Percentiles rank a stretch among this genome's conserved stretches.
Conservation (phyloP, 2,797 vertebrate genomes). For the Squalus acanthias region DNA sequence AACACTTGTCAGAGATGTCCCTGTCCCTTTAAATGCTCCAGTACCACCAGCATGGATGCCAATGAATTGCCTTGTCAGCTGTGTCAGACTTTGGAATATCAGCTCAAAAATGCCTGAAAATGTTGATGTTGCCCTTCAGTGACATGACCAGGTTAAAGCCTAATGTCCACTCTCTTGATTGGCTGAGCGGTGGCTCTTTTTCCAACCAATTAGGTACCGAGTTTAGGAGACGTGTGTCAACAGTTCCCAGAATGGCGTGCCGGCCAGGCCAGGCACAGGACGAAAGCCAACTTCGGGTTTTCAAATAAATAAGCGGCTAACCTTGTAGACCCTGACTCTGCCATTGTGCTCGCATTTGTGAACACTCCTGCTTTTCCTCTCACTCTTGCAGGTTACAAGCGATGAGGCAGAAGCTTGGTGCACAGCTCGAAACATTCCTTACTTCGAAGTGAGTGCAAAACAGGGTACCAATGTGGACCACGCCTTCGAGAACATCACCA, state of each 20-base stretch:
- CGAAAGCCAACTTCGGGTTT: background rate
- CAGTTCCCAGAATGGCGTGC: background rate
- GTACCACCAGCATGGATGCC: background rate
- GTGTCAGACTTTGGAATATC: background rate
- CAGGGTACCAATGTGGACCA: constrained; percentile 61
- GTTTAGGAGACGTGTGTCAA: background rate
- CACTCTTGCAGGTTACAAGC: constrained; percentile 52
- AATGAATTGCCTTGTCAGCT: background rate
- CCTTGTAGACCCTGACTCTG: background rate
- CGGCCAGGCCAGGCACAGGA: background rate
- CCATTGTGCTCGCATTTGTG: background rate
- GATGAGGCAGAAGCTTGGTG: constrained; percentile 60
- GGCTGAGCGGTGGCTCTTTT: background rate
- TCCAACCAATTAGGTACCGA: background rate
- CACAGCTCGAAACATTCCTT: constrained; percentile 59
- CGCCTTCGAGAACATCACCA: constrained; percentile 62
- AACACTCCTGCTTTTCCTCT: background rate
- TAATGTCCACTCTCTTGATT: background rate
- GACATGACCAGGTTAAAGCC: background rate
- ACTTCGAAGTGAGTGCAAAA: constrained; percentile 72
- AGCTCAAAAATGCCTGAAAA: background rate
- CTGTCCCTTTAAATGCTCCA: background rate
- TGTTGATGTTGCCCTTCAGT: too few relatives aligned
- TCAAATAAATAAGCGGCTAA: background rate
- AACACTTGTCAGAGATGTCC: background rate